Conservation (phyloP, 2,888 invertebrate genomes). For the Chirona hameri region DNA sequence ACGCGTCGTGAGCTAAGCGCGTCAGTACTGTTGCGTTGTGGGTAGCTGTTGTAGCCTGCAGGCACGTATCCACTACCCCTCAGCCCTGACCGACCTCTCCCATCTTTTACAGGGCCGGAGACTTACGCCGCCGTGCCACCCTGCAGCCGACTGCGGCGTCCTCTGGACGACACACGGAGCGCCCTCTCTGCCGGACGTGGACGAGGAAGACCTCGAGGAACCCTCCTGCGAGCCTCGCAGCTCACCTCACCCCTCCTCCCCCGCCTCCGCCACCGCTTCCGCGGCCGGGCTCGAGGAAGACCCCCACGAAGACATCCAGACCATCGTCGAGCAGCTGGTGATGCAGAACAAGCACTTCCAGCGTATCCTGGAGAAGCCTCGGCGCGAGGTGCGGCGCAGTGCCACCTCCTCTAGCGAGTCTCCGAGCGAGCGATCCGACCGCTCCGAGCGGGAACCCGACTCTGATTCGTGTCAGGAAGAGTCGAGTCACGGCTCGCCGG, state of each 20-base stretch:
- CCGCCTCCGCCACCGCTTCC: neutral
- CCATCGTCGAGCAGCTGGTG: slow-evolving; percentile 76
- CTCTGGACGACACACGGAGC: neutral
- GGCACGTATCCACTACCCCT: too few species aligned
- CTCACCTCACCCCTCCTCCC: neutral
- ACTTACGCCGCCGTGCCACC: neutral
- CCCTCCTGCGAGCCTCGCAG: neutral
- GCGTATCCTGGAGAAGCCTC: slow-evolving; percentile 67
- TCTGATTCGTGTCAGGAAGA: neutral
- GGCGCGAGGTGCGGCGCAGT: neutral
- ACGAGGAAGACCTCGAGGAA: slow-evolving; percentile 2
- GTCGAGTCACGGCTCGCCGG: too few species aligned
- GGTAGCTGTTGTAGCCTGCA: too few species aligned
- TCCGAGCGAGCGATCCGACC: too few species aligned
- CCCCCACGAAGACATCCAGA: slow-evolving; percentile 56
- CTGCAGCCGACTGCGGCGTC: neutral
- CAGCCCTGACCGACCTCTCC: too few species aligned
- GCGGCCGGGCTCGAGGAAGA: neutral
- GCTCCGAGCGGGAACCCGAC: slow-evolving; percentile 9
- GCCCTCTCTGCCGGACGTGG: neutral
- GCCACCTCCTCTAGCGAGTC: neutral
- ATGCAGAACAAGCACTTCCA: slow-evolving; percentile 80
- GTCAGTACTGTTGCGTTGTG: too few species aligned
- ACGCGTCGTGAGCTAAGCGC: too few species aligned
- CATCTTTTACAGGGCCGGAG: neutral